Evolutionary conservation across 1,140 invertebrate species (phyloP), one percentile per base, ranked within the genome.

Genomic region (Gyrodactylus salaris): DNA sequence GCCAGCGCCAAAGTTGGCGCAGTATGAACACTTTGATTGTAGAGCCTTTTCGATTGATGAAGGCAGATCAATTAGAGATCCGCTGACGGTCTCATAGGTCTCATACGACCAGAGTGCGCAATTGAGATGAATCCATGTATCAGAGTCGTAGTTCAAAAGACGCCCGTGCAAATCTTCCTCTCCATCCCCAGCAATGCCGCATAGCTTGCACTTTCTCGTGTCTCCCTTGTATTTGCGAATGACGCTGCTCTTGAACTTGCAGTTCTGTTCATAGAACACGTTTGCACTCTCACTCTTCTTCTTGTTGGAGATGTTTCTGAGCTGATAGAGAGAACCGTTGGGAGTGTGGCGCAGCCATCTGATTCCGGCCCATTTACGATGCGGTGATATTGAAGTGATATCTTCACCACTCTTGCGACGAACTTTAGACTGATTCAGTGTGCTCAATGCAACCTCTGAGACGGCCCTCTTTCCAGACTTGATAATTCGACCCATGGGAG

Each of bases 71-170:
- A 96, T 90, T n/a, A 99, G 79, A 0, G 89, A 91, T 0, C 95
- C 95, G 79, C 89, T 90, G 0, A 89, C 87, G 0, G 89, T 92
- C 82, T 96, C 92, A 78, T 93, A 94, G 0, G 98, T 94, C 74
- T 93, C 91, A 76, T 91, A 87, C 0, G 91, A 96, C 95, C 95
- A 99, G 7, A 99, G 82, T 1, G 93, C 94, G 83, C 95, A 99
- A 79, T 99, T 99, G 16, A 99, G 81, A 81, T 99, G 95, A n/a
- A 96, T 87, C 94, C 94, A 99, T 79, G 94, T 89, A 78, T 97
- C 90, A 0, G 96, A 89, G 79, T 97, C 93, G 78, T 89, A 88
- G 80, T 97, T 98, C 0, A 99, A 82, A 22, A 99, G 81, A 70
- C 95, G 84, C 80, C 82, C 83, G 82, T 70, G 89, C 87, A 26